phyloP scores from a whole-genome alignment of 2,797 vertebrate species.

The Semaprochilodus insignis region DNA sequence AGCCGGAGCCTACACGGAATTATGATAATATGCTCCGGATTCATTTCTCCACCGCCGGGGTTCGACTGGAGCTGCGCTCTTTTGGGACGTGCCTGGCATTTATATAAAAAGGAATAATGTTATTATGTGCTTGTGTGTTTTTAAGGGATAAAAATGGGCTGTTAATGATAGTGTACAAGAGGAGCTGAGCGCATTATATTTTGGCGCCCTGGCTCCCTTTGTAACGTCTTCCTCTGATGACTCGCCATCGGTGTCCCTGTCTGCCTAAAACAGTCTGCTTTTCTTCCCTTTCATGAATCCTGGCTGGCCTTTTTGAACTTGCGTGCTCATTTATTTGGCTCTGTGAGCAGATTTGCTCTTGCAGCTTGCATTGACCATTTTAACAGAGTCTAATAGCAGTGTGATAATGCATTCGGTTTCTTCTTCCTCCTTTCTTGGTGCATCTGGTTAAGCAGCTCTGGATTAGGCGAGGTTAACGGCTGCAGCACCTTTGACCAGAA shows the following conservation, averaged over 20 bases:
- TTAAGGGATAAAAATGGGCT: slow-evolving; percentile 51
- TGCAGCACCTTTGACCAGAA: slow-evolving; percentile 12
- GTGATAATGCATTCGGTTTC: neutral
- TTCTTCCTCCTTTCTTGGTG: neutral
- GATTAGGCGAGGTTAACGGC: slow-evolving; percentile 31
- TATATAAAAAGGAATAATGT: slow-evolving; percentile 6
- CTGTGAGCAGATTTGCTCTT: neutral
- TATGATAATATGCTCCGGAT: slow-evolving; percentile 6
- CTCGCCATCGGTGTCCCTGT: slow-evolving; percentile 1
- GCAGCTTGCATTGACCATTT: neutral
- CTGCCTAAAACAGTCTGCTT: neutral
- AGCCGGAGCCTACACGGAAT: neutral
- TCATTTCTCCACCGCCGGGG: neutral
- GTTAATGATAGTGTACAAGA: slow-evolving; percentile 37
- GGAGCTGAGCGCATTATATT: neutral
- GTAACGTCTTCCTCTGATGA: slow-evolving; percentile 4
- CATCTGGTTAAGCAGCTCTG: neutral
- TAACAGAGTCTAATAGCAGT: neutral
- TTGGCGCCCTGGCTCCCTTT: slow-evolving; percentile 24
- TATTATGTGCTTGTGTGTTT: slow-evolving; percentile 5
- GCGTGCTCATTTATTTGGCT: slow-evolving; percentile 18
- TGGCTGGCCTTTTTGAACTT: neutral
- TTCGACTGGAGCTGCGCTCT: neutral
- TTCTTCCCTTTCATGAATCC: neutral
- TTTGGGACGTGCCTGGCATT: neutral